These are phyloP conservation scores for Rhagologus leucostigma DNA, from an alignment of 2,113 vertebrate species.

Conservation along the genomic window DNA sequence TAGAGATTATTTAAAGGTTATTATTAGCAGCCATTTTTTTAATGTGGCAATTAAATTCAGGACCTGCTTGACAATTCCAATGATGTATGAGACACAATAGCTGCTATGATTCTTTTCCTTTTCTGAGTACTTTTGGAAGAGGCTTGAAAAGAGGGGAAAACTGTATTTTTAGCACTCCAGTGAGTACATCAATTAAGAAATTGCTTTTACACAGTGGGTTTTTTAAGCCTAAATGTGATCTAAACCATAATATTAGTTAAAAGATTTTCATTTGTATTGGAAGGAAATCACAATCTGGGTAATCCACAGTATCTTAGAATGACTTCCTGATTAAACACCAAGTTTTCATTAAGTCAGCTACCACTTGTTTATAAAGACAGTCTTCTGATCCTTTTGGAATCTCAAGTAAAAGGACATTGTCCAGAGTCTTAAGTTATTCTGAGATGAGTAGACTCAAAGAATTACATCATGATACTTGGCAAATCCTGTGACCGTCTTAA, in stretches of 20 bases:
- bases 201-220: background rate
- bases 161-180: background rate
- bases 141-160: background rate
- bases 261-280: background rate
- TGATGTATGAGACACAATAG: background rate
- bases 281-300: background rate
- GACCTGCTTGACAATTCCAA: background rate
- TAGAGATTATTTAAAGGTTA: background rate
- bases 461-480: background rate
- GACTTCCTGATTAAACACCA: background rate
- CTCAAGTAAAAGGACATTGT: background rate
- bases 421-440: background rate
- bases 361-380: background rate
- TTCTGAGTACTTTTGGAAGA: background rate
- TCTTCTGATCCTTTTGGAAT: background rate
- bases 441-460: background rate
- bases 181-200: background rate
- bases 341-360: background rate
- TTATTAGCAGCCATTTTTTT: background rate
- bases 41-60: background rate
- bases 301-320: background rate
- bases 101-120: background rate
- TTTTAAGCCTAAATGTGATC: background rate
- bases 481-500: constrained; percentile 17
- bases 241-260: background rate